phyloP scores from a whole-genome alignment of 2,888 invertebrate species.

The Eristalis tenax region DNA sequence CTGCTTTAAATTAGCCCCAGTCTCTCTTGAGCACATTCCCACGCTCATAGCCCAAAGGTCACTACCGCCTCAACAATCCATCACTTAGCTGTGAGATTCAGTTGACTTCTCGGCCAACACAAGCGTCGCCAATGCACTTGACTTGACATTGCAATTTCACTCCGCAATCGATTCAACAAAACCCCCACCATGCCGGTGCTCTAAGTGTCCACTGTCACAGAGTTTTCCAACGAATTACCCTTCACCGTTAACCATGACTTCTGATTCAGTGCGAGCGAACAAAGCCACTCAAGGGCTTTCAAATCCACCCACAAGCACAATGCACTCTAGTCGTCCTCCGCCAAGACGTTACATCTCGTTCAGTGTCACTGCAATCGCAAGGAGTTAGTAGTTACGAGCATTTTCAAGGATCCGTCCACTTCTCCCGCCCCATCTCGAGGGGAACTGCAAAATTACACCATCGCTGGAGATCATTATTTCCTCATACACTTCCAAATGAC shows the following conservation, averaged over 20 bases:
- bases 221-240: background rate
- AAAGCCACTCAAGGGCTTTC: background rate
- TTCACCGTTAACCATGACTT: background rate
- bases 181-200: background rate
- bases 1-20: too few species aligned
- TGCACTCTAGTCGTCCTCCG: background rate
- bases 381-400: constrained; percentile 15
- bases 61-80: too few species aligned
- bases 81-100: too few species aligned
- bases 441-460: constrained; percentile 45
- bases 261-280: background rate
- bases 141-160: background rate
- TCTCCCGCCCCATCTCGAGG: background rate
- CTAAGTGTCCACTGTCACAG: background rate
- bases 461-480: constrained; percentile 63
- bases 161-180: background rate
- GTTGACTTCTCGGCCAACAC: background rate
- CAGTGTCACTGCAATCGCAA: constrained; percentile 4
- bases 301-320: background rate
- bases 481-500: constrained; percentile 56
- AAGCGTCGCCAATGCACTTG: background rate
- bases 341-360: background rate
- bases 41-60: too few species aligned
- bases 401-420: constrained; percentile 23
- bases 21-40: too few species aligned